Evolutionary conservation across 2,797 vertebrate genomes (phyloP), one percentile per base, ranked within the genome.

Genomic region (Sternarchorhynchus goeldii): DNA sequence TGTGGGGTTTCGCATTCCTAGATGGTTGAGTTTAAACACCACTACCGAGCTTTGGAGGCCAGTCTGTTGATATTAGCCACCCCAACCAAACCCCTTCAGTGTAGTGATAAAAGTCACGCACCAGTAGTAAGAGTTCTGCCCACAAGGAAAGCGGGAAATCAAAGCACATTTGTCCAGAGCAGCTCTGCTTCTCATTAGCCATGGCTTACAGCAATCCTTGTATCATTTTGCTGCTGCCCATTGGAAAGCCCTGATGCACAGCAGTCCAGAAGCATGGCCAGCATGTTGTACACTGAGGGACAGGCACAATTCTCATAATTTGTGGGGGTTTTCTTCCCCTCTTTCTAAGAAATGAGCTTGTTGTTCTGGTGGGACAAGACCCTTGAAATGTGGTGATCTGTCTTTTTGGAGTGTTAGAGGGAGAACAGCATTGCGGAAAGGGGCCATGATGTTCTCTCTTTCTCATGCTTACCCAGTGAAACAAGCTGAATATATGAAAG

Each of bases 1-100:
- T 91, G 81, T 86, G 88, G 87, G 80, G 82, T 84, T 84, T 76
- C 75, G 79, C 77, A 77, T 93, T 93, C 90, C 90, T 91, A 85
- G 85, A 91, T 89, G 88, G 86, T 87, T 79, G 81, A 72, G 80
- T 90, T 84, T 25, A 70, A 84, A 78, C 64, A 68, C 82, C 75
- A 81, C 74, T 82, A 75, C 45, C 25, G 55, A 80, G 34, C 68
- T 58, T 78, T 60, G 65, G 75, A 73, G 78, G 64, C 76, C 59
- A 78, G 71, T 58, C 62, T 82, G 81, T 76, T 82, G 78, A 79
- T 82, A 81, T 85, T 74, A 81, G 65, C 81, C 45, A 18, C 25
- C 57, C 36, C 41, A 63, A 21, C 45, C 57, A 64, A 25, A 73
- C 58, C 39, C 68, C 32, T 78, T 81, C 34, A 7, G n/a, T 81